These are phyloP conservation scores for Lepilemur ruficaudatus DNA, from an alignment of 2,797 vertebrate species.

Conservation along the genomic window DNA sequence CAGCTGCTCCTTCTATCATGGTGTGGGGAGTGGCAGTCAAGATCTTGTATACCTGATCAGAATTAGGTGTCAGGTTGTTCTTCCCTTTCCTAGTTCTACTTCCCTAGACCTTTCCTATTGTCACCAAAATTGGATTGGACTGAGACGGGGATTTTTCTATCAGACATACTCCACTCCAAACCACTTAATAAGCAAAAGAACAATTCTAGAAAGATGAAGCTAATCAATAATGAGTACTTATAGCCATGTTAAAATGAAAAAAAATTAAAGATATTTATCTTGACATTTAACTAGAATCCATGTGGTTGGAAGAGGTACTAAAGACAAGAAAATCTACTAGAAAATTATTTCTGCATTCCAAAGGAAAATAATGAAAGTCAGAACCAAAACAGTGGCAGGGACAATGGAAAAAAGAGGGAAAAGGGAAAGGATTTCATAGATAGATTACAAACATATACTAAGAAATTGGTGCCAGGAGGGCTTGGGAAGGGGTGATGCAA, in stretches of 20 bases:
- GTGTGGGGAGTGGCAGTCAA: not conserved
- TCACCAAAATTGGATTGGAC: not conserved
- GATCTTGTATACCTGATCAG: not conserved
- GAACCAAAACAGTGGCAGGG: not conserved
- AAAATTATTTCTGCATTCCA: not conserved
- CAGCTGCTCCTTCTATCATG: not conserved
- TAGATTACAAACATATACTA: not conserved
- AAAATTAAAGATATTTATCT: not conserved
- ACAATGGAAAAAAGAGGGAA: not conserved
- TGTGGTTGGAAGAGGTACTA: not conserved
- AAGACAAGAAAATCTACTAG: not conserved
- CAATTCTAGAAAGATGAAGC: not conserved
- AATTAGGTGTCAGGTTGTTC: not conserved
- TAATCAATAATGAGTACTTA: not conserved
- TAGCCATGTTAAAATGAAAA: not conserved
- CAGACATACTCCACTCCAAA: not conserved
- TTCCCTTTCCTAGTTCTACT: not conserved
- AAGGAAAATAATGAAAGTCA: not conserved
- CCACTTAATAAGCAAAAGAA: not conserved
- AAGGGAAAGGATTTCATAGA: not conserved
- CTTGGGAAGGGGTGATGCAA: fast-evolving
- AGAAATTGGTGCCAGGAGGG: not conserved
- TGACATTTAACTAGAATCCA: not conserved
- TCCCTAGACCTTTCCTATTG: not conserved
- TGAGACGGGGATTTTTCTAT: not conserved